These are phyloP conservation scores for Hedya salicella DNA, from an alignment of 2,888 invertebrate species.

Conservation along the genomic window DNA sequence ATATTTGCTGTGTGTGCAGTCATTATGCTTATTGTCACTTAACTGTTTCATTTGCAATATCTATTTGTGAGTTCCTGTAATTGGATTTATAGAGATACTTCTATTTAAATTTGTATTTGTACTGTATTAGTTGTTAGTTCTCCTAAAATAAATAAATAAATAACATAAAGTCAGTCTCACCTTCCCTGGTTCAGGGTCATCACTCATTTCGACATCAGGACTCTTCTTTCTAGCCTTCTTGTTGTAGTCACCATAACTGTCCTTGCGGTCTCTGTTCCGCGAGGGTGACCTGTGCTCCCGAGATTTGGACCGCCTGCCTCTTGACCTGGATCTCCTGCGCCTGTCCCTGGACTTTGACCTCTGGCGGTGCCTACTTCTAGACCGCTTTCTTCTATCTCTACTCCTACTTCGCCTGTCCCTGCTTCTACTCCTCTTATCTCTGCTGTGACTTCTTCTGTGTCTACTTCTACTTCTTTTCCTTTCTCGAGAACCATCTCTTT, in stretches of 20 bases:
- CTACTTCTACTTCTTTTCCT: conserved; percentile 53
- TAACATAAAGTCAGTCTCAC: conserved; percentile 61
- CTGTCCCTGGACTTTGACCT: conserved; percentile 60
- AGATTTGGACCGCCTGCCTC: conserved; percentile 61
- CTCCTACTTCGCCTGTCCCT: conserved; percentile 58
- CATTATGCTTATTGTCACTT: no score
- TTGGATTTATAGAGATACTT: no score
- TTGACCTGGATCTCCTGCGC: conserved; percentile 53
- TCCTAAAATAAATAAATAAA: no score
- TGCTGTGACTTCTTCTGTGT: conserved; percentile 51
- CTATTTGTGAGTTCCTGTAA: no score
- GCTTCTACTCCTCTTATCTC: conserved; percentile 54
- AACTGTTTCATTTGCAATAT: no score
- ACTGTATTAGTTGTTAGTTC: no score
- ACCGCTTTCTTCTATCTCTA: conserved; percentile 57
- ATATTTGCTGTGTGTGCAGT: no score
- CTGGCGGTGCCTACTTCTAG: conserved; percentile 60
- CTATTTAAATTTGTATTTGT: no score
- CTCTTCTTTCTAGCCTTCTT: conserved; percentile 70
- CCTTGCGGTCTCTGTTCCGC: conserved; percentile 60
- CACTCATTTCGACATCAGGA: conserved; percentile 85
- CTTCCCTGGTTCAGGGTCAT: conserved; percentile 92
- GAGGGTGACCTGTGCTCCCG: conserved; percentile 57
- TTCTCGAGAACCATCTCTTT: conserved; percentile 63
- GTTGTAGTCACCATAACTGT: conserved; percentile 63